A percentile compares a stretch with the other conserved stretches of the same genome.
phyloP scores from a whole-genome alignment of 2,797 vertebrate species.

The Pelodytes ibericus region DNA sequence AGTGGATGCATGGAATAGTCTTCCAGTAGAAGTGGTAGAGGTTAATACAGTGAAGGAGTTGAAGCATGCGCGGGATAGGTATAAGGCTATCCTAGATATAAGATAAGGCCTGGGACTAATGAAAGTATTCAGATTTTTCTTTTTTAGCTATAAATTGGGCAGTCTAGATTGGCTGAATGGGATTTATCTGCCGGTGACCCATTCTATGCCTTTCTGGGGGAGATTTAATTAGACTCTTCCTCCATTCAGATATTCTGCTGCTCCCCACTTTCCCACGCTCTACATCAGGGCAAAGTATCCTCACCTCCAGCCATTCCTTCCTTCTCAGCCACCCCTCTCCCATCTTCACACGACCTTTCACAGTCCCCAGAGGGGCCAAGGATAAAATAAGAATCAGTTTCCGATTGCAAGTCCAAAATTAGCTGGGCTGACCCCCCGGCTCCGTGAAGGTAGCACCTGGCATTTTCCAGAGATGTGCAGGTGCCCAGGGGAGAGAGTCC shows the following conservation, averaged over 20 bases:
- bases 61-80: too few species aligned
- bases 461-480: neutral
- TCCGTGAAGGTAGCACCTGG: neutral
- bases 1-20: too few species aligned
- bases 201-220: neutral
- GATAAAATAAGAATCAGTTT: conserved; percentile 9
- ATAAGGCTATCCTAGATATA: too few species aligned
- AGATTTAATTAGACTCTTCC: neutral
- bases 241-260: neutral
- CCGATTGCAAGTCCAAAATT: neutral
- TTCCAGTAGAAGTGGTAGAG: too few species aligned
- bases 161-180: too few species aligned
- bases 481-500: neutral
- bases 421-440: neutral
- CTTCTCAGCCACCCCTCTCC: neutral
- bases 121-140: too few species aligned
- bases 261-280: neutral
- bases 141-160: too few species aligned
- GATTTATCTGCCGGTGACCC: neutral
- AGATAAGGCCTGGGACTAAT: too few species aligned
- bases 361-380: neutral
- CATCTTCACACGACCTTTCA: conserved; percentile 11
- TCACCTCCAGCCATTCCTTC: neutral
- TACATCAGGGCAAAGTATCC: too few species aligned
- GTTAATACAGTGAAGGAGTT: too few species aligned